These are phyloP conservation scores for Nebria brevicollis DNA, from an alignment of 2,888 invertebrate species.

Conservation along the genomic window DNA sequence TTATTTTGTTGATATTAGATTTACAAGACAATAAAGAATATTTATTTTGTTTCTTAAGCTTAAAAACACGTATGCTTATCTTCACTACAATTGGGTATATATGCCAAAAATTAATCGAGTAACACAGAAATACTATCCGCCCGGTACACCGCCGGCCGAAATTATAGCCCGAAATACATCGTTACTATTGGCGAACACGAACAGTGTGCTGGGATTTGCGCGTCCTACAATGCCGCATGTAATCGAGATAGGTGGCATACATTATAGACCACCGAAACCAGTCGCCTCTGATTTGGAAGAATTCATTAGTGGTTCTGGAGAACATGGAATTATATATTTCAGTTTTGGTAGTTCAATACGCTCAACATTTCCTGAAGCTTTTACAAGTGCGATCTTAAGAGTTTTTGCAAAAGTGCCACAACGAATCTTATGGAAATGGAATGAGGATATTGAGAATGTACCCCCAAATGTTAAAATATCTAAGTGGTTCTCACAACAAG, in stretches of 20 bases:
- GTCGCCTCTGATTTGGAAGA: constrained; percentile 25
- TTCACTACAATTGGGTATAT: constrained; percentile 26
- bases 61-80: constrained; percentile 18
- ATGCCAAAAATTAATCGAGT: constrained; percentile 14
- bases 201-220: constrained; percentile 27
- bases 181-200: constrained; percentile 23
- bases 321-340: constrained; percentile 37
- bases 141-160: constrained; percentile 8
- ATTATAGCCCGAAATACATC: constrained; percentile 28
- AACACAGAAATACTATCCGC: constrained; percentile 16
- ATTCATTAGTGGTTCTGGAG: constrained; percentile 34
- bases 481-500: constrained; percentile 38
- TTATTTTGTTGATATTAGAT: no score
- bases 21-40: neutral
- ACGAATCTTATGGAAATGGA: constrained; percentile 38
- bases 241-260: constrained; percentile 31
- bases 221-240: constrained; percentile 33
- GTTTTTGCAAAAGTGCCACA: constrained; percentile 25
- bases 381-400: constrained; percentile 26
- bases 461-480: constrained; percentile 28
- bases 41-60: constrained; percentile 13
- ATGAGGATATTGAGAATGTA: constrained; percentile 28
- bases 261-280: constrained; percentile 22
- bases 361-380: constrained; percentile 24
- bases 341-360: constrained; percentile 35